phyloP scores from a whole-genome alignment of 2,113 vertebrate species.

The Pterocles gutturalis region DNA sequence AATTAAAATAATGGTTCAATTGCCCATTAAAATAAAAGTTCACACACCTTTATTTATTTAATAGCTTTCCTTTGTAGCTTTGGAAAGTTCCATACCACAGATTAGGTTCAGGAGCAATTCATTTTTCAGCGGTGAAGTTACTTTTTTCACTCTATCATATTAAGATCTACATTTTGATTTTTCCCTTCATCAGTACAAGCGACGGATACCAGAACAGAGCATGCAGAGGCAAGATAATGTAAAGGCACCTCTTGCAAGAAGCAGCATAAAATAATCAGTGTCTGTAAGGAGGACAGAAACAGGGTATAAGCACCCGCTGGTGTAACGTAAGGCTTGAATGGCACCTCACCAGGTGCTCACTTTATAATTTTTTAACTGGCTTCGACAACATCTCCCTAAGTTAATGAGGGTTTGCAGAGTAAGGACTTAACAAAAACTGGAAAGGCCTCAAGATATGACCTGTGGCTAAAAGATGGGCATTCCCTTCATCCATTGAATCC shows the following conservation, averaged over 20 bases:
- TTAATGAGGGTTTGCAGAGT: background rate
- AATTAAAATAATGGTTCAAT: background rate
- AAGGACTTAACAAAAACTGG: background rate
- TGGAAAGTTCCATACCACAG: background rate
- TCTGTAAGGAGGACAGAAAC: background rate
- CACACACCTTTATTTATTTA: background rate
- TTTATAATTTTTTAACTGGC: background rate
- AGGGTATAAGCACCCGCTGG: background rate
- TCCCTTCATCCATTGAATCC: background rate
- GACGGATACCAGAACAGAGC: background rate
- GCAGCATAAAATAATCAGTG: background rate
- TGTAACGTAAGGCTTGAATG: background rate
- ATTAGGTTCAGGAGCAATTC: background rate
- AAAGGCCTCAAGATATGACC: background rate
- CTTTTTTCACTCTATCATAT: background rate
- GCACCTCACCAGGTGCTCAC: background rate
- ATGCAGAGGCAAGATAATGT: background rate
- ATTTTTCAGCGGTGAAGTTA: background rate
- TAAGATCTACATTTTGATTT: background rate
- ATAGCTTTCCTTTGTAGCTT: background rate
- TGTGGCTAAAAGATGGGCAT: background rate
- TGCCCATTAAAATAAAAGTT: background rate
- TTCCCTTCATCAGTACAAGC: background rate
- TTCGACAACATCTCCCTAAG: background rate
- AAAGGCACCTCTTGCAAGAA: background rate